Evolutionary conservation across 2,797 vertebrate species (phyloP), one percentile per base, ranked within the genome.

Genomic region (Thunnus albacares): DNA sequence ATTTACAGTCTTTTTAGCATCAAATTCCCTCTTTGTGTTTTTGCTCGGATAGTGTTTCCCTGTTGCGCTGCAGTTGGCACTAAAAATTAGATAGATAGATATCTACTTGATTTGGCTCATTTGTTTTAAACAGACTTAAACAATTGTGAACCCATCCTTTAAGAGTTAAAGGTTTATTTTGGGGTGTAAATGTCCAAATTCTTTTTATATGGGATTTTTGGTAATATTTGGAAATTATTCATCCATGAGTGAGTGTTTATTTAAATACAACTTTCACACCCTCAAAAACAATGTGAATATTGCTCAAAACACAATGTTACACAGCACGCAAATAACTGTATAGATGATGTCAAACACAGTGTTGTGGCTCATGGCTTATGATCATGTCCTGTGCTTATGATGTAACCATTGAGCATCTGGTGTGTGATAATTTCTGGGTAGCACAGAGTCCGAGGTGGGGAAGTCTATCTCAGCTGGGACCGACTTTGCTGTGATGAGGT

Each of bases 381-480:
- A 80, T 73, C 22, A 24, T 61, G 13, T 81, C 45, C 60, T 76
- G 38, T 51, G 57, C 10, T 4, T 41, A 26, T 85, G 77, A 84
- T 49, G 64, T 72, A 71, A 81, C 38, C 43, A 0, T 2, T 0
- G 57, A 82, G 80, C 74, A 26, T 71, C 65, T 84, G 78, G 14
- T 24, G 55, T 22, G 63, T 51, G 77, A 85, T 75, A 41, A 71
- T 35, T 24, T 75, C 49, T 45, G 57, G 53, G 59, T 1, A 38
- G 55, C 59, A 4, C 58, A 14, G 67, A 64, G 71, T 35, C 6
- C 5, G 55, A 65, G 51, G 75, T 53, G 55, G 18, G 56, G 60
- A 75, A 17, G 52, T 43, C 28, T 79, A 15, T 85, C 70, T 81
- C 65, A 72, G 80, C 70, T 55, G 63, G 65, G 77, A 72, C 41